Evolutionary conservation across 2,113 vertebrate genomes (phyloP).

Genomic region (Asarcornis scutulata): DNA sequence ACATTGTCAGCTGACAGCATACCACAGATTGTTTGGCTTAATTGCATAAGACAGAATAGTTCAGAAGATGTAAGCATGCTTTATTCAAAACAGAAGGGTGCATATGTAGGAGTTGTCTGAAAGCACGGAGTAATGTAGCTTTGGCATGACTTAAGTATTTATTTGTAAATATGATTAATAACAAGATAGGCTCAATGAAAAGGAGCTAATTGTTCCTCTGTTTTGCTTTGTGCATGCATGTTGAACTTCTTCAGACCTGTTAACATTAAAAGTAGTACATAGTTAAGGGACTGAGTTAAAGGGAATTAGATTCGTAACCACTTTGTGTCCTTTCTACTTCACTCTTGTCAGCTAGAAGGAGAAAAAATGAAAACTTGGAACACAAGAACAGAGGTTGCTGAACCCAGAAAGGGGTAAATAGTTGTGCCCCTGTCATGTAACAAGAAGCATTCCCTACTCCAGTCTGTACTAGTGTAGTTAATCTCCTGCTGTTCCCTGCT

Average conservation of each 20-base stretch:
- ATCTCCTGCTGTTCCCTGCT: neutral
- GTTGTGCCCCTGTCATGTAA: neutral
- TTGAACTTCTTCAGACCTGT: too few relatives aligned
- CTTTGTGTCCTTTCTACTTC: neutral
- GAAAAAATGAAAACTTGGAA: neutral
- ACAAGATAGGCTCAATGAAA: neutral
- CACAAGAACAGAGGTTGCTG: neutral
- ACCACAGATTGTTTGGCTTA: conserved; percentile 44
- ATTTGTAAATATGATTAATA: neutral
- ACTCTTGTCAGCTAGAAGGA: neutral
- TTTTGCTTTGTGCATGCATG: neutral
- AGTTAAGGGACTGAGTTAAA: neutral
- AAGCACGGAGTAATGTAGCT: neutral
- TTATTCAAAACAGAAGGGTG: conserved; percentile 8
- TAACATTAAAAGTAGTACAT: neutral
- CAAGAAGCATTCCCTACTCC: neutral
- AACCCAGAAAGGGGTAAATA: neutral
- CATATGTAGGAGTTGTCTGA: neutral
- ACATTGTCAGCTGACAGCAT: conserved; percentile 37
- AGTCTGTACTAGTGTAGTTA: neutral
- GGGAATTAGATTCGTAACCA: neutral
- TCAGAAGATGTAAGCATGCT: conserved; percentile 13
- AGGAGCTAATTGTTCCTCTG: neutral
- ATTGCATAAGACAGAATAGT: conserved; percentile 7
- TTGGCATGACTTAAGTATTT: neutral